Percentiles rank a stretch among this genome's conserved stretches.
phyloP scores from a whole-genome alignment of 2,888 invertebrate genomes.

The Yponomeuta plumbellus region DNA sequence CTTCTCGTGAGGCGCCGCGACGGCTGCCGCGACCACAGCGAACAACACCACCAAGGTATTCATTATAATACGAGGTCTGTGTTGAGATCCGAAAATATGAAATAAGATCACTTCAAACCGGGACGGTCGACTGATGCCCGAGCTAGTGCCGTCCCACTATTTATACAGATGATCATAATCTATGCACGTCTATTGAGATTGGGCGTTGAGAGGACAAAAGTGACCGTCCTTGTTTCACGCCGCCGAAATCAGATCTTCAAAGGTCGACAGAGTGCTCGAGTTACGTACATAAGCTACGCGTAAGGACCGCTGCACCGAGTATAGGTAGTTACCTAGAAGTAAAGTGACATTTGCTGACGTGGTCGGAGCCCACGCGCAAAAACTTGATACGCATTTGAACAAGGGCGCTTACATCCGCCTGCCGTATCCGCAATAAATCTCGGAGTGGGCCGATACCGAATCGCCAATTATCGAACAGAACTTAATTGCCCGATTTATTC shows the following conservation, averaged over 20 bases:
- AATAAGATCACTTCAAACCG: constrained; percentile 54
- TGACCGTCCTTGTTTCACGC: constrained; percentile 45
- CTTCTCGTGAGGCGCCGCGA: constrained; percentile 40
- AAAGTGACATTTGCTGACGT: constrained; percentile 41
- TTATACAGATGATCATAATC: constrained; percentile 53
- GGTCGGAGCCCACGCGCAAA: constrained; percentile 30
- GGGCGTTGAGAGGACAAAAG: constrained; percentile 44
- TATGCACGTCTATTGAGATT: constrained; percentile 35
- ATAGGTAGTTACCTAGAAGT: not conserved
- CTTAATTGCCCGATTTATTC: not conserved
- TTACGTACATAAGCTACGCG: constrained; percentile 18
- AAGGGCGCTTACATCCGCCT: constrained; percentile 33
- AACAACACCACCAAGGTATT: constrained; percentile 64
- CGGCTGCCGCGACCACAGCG: constrained; percentile 43
- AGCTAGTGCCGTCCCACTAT: constrained; percentile 40
- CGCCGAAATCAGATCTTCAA: constrained; percentile 40
- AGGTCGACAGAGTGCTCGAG: constrained; percentile 19
- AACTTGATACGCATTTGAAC: constrained; percentile 32
- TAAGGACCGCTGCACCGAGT: not conserved
- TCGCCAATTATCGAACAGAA: constrained; percentile 14
- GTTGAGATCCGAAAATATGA: constrained; percentile 36
- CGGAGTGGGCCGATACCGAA: constrained; percentile 23
- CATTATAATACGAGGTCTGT: constrained; percentile 61
- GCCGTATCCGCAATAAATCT: constrained; percentile 36
- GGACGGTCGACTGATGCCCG: constrained; percentile 47